A percentile compares a stretch with the other conserved stretches of the same genome.
Evolutionary conservation across 2,888 invertebrate species (phyloP).

Genomic region (Harpalus rubripes): DNA sequence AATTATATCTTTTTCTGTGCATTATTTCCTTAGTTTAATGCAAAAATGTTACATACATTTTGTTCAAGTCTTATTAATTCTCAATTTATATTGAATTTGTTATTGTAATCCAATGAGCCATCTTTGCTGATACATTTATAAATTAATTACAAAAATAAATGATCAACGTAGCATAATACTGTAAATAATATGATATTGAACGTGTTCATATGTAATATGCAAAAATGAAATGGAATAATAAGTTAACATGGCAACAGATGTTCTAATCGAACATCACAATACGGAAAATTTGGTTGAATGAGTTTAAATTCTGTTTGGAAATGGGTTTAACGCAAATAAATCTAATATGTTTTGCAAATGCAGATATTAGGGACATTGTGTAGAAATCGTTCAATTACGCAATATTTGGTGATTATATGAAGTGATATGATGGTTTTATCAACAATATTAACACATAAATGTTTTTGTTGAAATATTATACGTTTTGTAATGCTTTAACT

Average conservation of each 20-base stretch:
- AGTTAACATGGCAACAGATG: conserved; percentile 13
- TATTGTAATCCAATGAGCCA: neutral
- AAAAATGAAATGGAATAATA: conserved; percentile 10
- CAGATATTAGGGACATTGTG: conserved; percentile 2
- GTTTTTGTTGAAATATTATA: conserved; percentile 1
- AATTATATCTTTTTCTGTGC: too few species aligned
- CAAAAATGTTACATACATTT: too few species aligned
- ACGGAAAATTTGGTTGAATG: conserved; percentile 19
- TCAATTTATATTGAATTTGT: neutral
- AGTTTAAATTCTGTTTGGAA: conserved; percentile 12
- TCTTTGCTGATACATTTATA: neutral
- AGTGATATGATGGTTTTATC: neutral
- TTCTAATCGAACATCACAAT: conserved; percentile 23
- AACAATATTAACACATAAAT: conserved; percentile 1
- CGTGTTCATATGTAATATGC: conserved; percentile 10
- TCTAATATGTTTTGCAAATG: conserved; percentile 1
- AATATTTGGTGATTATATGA: neutral
- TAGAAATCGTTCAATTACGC: conserved; percentile 5
- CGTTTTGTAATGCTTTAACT: neutral
- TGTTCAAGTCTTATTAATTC: neutral
- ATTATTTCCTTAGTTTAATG: too few species aligned
- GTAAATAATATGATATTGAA: conserved; percentile 22
- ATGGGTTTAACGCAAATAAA: conserved; percentile 15
- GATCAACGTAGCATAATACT: neutral
- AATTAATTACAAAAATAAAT: conserved; percentile 26